Evolutionary conservation across 2,888 invertebrate genomes (phyloP).

Genomic region (Orgyia antiqua): DNA sequence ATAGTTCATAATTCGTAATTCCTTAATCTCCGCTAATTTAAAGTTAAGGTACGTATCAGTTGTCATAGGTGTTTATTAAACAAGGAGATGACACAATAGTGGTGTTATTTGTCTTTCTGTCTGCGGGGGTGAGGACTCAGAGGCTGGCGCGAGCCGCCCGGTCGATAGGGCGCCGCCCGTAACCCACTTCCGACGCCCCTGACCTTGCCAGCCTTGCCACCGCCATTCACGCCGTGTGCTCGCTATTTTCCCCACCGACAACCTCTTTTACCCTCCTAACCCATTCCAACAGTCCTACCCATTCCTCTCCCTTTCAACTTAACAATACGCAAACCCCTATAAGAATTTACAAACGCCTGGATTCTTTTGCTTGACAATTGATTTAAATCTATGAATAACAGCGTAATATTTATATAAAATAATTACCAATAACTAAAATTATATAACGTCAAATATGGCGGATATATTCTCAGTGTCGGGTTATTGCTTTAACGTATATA

Average conservation of each 20-base stretch:
- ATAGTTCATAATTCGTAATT: too few relatives aligned
- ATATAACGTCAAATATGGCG: too few relatives aligned
- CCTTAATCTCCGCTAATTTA: too few relatives aligned
- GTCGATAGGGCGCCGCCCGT: constrained; percentile 74
- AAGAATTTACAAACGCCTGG: constrained; percentile 47
- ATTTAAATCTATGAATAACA: too few relatives aligned
- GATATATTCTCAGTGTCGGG: too few relatives aligned
- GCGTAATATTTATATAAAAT: too few relatives aligned
- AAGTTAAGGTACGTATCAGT: too few relatives aligned
- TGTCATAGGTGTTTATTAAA: constrained; percentile 22
- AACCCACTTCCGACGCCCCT: constrained; percentile 76
- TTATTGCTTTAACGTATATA: too few relatives aligned
- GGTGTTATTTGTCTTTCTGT: constrained; percentile 23
- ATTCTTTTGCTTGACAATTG: constrained; percentile 46
- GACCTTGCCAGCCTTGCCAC: constrained; percentile 75
- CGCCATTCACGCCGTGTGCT: constrained; percentile 44
- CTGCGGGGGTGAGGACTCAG: constrained; percentile 18
- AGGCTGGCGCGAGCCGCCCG: constrained; percentile 34
- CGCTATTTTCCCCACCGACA: constrained; percentile 22
- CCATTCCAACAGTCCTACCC: constrained; percentile 4
- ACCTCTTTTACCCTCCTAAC: constrained; percentile 9
- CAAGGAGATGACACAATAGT: constrained; percentile 19
- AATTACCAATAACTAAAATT: too few relatives aligned
- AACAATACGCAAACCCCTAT: constrained; percentile 23
- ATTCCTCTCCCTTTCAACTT: constrained; percentile 12